Evolutionary conservation across 2,888 invertebrate species (phyloP).

Genomic region (Amiota communis): DNA sequence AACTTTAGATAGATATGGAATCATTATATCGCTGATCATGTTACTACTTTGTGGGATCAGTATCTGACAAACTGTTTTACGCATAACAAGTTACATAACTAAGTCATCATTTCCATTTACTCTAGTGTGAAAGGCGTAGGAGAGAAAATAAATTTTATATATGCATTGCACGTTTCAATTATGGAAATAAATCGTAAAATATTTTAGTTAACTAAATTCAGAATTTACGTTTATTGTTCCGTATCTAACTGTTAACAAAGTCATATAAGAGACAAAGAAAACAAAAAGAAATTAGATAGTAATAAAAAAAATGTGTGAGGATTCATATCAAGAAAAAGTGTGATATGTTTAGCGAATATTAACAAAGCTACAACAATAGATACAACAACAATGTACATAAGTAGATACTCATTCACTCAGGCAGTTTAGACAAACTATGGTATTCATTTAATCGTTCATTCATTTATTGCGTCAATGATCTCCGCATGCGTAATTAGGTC

Average conservation of each 20-base stretch:
- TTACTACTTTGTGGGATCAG: too few relatives aligned
- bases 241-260: constrained; percentile 55
- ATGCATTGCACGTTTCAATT: constrained; percentile 60
- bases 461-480: background rate
- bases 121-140: too few relatives aligned
- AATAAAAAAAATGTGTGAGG: constrained; percentile 17
- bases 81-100: too few relatives aligned
- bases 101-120: too few relatives aligned
- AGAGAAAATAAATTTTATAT: background rate
- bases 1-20: too few relatives aligned
- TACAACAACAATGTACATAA: constrained; percentile 7
- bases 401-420: constrained; percentile 46
- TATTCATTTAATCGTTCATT: background rate
- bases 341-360: constrained; percentile 49
- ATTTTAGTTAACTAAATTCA: constrained; percentile 35
- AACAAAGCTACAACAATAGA: constrained; percentile 39
- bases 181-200: constrained; percentile 54
- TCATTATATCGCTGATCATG: too few relatives aligned
- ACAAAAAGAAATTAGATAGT: constrained; percentile 25
- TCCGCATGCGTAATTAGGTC: constrained; percentile 25
- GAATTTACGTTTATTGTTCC: constrained; percentile 37
- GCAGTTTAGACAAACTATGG: constrained; percentile 50
- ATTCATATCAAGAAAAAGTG: constrained; percentile 17
- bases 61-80: too few relatives aligned
- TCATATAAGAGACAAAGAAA: constrained; percentile 34